Evolutionary conservation across 1,140 invertebrate species (phyloP).

Genomic region (Drosophila arawakana): DNA sequence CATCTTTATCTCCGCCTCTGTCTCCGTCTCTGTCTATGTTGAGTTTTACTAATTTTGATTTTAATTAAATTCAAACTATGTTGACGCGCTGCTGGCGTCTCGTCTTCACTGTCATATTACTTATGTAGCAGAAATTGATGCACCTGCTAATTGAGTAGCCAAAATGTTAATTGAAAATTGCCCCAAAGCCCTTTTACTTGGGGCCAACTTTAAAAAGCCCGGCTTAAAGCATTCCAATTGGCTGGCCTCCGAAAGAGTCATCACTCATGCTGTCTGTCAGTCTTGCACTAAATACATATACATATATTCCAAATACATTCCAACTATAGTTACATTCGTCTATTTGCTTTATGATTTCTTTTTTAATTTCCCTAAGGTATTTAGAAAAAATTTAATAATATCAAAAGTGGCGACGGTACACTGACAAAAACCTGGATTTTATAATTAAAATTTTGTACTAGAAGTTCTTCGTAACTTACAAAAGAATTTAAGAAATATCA

Average conservation of each 20-base stretch:
- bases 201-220: conserved; percentile 4
- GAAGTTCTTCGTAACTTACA: too few species aligned
- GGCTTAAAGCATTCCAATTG: conserved; percentile 21
- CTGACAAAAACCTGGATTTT: too few species aligned
- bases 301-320: neutral
- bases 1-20: neutral
- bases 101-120: conserved; percentile 46
- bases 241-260: neutral
- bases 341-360: conserved; percentile 79
- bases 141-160: conserved; percentile 72
- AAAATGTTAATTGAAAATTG: conserved; percentile 72
- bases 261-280: conserved; percentile 28
- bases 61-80: conserved; percentile 82
- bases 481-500: too few species aligned
- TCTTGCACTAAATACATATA: neutral
- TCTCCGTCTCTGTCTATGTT: neutral
- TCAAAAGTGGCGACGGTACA: conserved; percentile 44
- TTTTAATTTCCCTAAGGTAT: conserved; percentile 81
- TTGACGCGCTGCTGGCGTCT: conserved; percentile 68
- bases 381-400: conserved; percentile 80
- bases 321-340: neutral
- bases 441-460: too few species aligned
- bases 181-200: neutral
- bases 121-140: conserved; percentile 60
- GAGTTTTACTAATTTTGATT: conserved; percentile 76